These are phyloP conservation scores for Drosophila cognata DNA, from an alignment of 2,888 invertebrate genomes.

Conservation along the genomic window DNA sequence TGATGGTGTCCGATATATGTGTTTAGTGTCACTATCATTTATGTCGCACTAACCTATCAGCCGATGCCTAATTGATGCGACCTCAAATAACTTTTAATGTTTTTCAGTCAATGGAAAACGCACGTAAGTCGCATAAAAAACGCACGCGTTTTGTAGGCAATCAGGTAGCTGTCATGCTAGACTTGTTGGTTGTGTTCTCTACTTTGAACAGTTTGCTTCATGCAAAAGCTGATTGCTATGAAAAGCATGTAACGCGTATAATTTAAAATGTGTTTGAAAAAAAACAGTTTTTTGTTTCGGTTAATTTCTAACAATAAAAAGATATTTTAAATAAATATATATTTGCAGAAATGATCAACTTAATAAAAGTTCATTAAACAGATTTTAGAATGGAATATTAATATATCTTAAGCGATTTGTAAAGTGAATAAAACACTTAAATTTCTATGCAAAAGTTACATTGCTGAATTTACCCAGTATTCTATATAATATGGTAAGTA, in stretches of 20 bases:
- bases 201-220: slow-evolving; percentile 19
- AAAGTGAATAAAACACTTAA: not conserved
- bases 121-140: slow-evolving; percentile 29
- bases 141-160: slow-evolving; percentile 20
- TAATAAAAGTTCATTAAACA: not conserved
- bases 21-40: slow-evolving; percentile 15
- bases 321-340: not conserved
- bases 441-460: not conserved
- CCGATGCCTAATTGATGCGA: slow-evolving; percentile 8
- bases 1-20: slow-evolving; percentile 30
- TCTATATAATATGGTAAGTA: not conserved
- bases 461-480: not conserved
- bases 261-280: not conserved
- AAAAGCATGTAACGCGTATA: not conserved
- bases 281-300: not conserved
- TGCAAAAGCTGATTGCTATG: slow-evolving; percentile 49
- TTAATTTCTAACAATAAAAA: not conserved
- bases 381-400: not conserved
- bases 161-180: slow-evolving; percentile 11
- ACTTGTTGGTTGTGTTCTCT: slow-evolving; percentile 42
- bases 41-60: slow-evolving; percentile 24
- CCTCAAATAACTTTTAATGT: slow-evolving; percentile 9
- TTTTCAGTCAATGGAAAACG: slow-evolving; percentile 15
- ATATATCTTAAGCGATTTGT: not conserved
- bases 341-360: not conserved